Base-by-base conservation (phyloP, 1,140 invertebrate genomes). In the Solenopsis fugax region DNA sequence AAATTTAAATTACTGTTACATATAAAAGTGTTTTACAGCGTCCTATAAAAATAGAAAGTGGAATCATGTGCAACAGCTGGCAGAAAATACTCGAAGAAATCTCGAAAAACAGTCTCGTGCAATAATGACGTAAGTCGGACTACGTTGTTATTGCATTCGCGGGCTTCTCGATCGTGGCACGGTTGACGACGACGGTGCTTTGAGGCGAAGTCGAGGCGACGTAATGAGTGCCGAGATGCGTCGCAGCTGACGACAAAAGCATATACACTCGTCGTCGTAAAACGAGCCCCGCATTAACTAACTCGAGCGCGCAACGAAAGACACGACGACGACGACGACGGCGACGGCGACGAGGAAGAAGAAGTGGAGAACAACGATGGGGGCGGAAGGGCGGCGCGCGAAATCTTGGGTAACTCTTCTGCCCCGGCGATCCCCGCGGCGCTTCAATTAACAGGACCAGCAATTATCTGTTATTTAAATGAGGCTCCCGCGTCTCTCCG, bases 401-500 rank as follows among this genome's bases (percentile, higher is more conserved):
- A 93, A 93, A 93, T 94, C 93, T 93, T 92, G 85, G 90, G 89
- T 93, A 92, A 92, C 91, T 89, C 90, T 93, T 92, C 92, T 91
- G 88, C 86, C 80, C 71, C 65, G 65, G 29, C 90, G 91, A 92
- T 93, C 91, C 88, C 91, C 78, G 87, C 88, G 91, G 90, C 90
- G 91, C 93, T 93, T 94, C 93, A 94, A 94, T 94, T 94, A 94
- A 94, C 93, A 91, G 92, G 90, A 90, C 93, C 91, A 92, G 93
- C 93, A 93, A 94, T 94, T 94, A 94, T 94, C 93, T 92, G 93
- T 94, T 94, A 94, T 94, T 94, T 93, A 94, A 94, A 94, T 94
- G 92, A 94, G 91, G 87, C 91, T 73, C 67, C 75, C 65, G 86
- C 69, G 73, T 52, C 60, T 72, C 77, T 91, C 87, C 90, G 87